Evolutionary conservation across 2,797 vertebrate genomes (phyloP), one percentile per base, ranked within the genome.

Genomic region (Sebastiscus tertius): DNA sequence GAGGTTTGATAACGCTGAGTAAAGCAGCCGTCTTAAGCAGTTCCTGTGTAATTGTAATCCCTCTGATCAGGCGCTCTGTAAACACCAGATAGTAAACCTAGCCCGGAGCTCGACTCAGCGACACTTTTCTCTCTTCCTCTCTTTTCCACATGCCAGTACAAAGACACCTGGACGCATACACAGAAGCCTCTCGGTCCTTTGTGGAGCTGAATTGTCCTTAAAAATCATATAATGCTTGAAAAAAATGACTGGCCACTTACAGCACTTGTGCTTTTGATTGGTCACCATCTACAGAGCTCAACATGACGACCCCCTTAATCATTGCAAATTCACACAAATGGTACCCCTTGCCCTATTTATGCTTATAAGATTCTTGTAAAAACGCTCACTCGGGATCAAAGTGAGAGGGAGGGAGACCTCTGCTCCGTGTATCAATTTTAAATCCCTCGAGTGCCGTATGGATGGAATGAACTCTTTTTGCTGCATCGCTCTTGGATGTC

Each of bases 1-100:
- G 86, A 72, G 87, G 82, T 69, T 89, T 87, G 84, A 93, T 88
- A 88, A 83, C 24, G 54, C 79, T 61, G 85, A 89, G 84, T 85
- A 82, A 93, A 91, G 85, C 88, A 89, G 89, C 85, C 87, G 89
- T 90, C 89, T 91, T 88, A 83, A 92, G 83, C 91, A 84, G 62
- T 89, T 89, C 67, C 82, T 89, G 82, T 90, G 87, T 92, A 89
- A 92, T 92, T 88, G 87, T 91, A 90, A 93, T 92, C 89, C 90
- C 86, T 87, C 84, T 88, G 89, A 92, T 92, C 91, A 79, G 81
- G 27, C 79, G 54, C 80, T 81, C 88, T 86, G 91, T 90, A 88
- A 92, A 93, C 85, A 92, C 56, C 82, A 88, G 86, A 91, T 89
- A 87, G 87, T 87, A 92, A 92, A 92, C 67, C 86, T 76, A 83